These are phyloP conservation scores for Stegastes partitus DNA, from an alignment of 2,113 vertebrate genomes.

Conservation along the genomic window DNA sequence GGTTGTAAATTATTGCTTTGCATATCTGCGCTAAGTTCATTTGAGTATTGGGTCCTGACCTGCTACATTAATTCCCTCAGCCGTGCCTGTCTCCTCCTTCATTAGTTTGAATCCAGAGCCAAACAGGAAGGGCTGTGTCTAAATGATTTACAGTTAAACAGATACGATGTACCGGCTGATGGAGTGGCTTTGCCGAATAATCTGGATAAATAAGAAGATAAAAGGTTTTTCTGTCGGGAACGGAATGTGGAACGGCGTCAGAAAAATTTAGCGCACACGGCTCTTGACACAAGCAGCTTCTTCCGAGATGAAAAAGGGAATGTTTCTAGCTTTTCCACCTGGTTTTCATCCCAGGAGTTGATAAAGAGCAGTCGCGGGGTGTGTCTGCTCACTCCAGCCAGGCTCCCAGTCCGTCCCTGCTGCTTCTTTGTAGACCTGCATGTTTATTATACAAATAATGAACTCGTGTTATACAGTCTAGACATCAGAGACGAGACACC, in stretches of 20 bases:
- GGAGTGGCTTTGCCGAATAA: conserved; percentile 38
- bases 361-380: conserved; percentile 39
- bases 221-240: conserved; percentile 30
- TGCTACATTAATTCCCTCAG: conserved; percentile 36
- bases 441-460: neutral
- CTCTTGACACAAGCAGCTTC: conserved; percentile 1
- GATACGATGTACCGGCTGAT: conserved; percentile 54
- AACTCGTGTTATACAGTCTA: neutral
- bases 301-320: conserved; percentile 10
- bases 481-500: neutral
- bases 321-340: conserved; percentile 51
- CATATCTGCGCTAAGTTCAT: conserved; percentile 47
- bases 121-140: conserved; percentile 73
- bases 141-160: conserved; percentile 66
- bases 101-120: conserved; percentile 51
- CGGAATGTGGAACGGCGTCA: conserved; percentile 40
- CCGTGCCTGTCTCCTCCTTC: conserved; percentile 44
- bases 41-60: conserved; percentile 45
- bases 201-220: conserved; percentile 40
- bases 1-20: conserved; percentile 63
- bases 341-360: conserved; percentile 52
- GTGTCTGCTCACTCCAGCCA: conserved; percentile 5
- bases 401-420: neutral
- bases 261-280: conserved; percentile 31
- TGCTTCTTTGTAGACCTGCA: neutral